phyloP scores from a whole-genome alignment of 2,113 vertebrate genomes.

The Dipodomys spectabilis region DNA sequence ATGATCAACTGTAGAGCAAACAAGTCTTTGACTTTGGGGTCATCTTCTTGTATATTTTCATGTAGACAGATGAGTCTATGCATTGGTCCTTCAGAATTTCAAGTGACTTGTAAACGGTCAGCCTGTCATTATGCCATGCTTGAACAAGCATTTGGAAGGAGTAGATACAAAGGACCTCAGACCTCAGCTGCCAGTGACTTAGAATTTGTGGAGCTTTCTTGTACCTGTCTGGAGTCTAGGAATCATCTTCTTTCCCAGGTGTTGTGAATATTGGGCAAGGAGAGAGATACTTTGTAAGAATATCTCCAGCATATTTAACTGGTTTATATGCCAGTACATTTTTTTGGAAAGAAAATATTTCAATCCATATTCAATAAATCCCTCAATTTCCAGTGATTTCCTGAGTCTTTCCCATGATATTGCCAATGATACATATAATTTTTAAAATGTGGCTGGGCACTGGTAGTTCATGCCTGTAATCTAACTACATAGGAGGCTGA shows the following conservation, averaged over 20 bases:
- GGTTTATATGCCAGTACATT: background rate
- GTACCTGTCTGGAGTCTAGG: too few relatives aligned
- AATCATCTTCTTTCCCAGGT: background rate
- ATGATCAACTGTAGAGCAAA: too few relatives aligned
- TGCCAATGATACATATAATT: background rate
- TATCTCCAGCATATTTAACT: background rate
- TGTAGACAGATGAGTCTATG: background rate
- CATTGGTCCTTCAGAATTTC: background rate
- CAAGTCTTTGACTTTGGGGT: too few relatives aligned
- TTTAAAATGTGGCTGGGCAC: too few relatives aligned
- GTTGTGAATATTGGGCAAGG: background rate
- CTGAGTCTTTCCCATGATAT: slow-evolving; percentile 27
- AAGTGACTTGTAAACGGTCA: background rate
- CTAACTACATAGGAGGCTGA: too few relatives aligned
- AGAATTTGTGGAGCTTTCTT: background rate
- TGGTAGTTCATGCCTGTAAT: too few relatives aligned
- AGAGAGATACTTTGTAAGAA: background rate
- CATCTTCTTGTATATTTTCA: background rate
- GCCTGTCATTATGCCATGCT: background rate
- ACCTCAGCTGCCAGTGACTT: background rate
- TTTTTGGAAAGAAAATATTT: background rate
- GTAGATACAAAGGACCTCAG: rapidly evolving
- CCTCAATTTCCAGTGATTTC: background rate
- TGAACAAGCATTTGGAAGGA: background rate
- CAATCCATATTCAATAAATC: too few relatives aligned